Percentiles rank a stretch among this genome's conserved stretches.
Conservation (phyloP, 1,140 invertebrate species). For the Pseudomyrmex cubaensis region DNA sequence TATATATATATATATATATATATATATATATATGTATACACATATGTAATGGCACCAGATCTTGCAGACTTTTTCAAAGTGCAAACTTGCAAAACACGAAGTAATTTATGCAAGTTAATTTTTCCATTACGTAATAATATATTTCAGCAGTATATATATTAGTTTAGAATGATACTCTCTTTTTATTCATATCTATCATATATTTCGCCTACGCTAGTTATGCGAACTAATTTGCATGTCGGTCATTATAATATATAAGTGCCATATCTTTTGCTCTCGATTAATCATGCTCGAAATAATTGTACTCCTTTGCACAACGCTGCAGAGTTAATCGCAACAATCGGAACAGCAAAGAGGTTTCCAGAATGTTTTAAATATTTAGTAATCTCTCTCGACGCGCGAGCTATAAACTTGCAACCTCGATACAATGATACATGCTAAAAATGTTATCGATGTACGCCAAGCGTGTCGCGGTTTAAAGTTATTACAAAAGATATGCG, state of each 20-base stretch:
- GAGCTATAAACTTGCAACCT: slow-evolving; percentile 27
- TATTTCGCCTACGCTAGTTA: slow-evolving; percentile 39
- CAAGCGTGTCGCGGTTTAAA: slow-evolving; percentile 23
- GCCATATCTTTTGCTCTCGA: slow-evolving; percentile 8
- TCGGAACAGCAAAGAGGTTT: slow-evolving; percentile 36
- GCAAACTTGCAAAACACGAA: slow-evolving; percentile 52
- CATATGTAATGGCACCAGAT: slow-evolving; percentile 41
- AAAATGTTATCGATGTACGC: slow-evolving; percentile 46
- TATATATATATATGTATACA: not conserved
- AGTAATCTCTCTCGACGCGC: slow-evolving; percentile 38
- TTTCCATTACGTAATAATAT: slow-evolving; percentile 39
- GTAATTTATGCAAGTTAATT: slow-evolving; percentile 53
- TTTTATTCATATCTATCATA: slow-evolving; percentile 34
- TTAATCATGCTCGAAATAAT: slow-evolving; percentile 31
- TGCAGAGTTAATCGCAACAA: slow-evolving; percentile 21
- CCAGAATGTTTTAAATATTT: slow-evolving; percentile 18
- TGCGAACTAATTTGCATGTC: slow-evolving; percentile 49
- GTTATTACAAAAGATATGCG: slow-evolving; percentile 43
- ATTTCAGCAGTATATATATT: slow-evolving; percentile 39
- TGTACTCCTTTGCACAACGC: not conserved
- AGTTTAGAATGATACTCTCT: slow-evolving; percentile 53
- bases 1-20: too few relatives aligned
- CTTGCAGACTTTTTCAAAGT: slow-evolving; percentile 44
- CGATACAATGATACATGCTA: slow-evolving; percentile 26
- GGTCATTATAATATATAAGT: slow-evolving; percentile 28